Base-by-base conservation (phyloP, 2,797 vertebrate species). In the Agapornis canus region DNA sequence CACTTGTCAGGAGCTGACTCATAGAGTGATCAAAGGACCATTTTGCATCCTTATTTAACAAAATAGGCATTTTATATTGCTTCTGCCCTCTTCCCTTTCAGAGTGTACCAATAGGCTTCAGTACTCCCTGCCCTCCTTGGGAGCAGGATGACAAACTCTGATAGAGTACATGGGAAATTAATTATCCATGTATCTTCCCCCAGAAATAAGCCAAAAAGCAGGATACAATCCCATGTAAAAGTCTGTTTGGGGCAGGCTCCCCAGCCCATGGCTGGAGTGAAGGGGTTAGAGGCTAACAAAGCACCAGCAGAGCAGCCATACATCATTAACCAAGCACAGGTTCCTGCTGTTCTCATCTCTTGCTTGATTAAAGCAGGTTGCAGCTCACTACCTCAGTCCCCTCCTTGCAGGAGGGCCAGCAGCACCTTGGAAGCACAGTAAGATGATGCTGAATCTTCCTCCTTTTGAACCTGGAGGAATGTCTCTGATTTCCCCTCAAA, bases 211-310 rank as follows among this genome's bases (percentile, higher is more conserved):
- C 27, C 66, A 61, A 37, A 60, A 52, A 86, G 43, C 71, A 56
- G 54, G 40, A 75, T 25, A 66, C 48, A 27, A 21, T 3, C 15
- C 39, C 39, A 4, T 1, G 9, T 57, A 12, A 21, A 51, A 43
- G 40, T 4, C 49, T 49, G 17, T 43, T 25, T 42, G 47, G 37
- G 32, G 25, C 15, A 47, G 81, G 27, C 48, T 82, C 9, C 25
- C 56, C 1, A 6, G 32, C 6, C 27, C 0, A 0, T 14, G 0
- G 2, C 54, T 13, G 75, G 42, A 48, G 11, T 0, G 0, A 22
- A 61, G 92, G 56, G 59, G 15, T 18, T 73, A 54, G 70, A 15
- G 56, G 69, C n/a, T 88, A 5, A 68, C 2, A 23, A 35, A 39
- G 40, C 61, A n/a, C 31, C 7, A 4, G 40, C 2, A 1, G 37